phyloP scores from a whole-genome alignment of 2,797 vertebrate species.

The Margarornis squamiger region DNA sequence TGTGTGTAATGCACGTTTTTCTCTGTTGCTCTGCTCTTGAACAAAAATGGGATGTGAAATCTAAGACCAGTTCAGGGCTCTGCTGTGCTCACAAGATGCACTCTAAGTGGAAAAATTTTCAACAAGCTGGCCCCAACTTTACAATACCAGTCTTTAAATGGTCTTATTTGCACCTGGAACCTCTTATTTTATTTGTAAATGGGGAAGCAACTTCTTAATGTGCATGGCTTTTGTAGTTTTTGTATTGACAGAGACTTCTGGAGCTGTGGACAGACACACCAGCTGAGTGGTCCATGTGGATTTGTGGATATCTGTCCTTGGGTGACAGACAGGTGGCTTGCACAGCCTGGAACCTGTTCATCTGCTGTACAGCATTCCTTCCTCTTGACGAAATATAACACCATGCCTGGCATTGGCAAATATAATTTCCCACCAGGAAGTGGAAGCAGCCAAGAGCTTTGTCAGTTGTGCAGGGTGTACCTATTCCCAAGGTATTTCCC shows the following conservation, averaged over 20 bases:
- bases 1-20: background rate
- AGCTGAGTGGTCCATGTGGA: accelerated
- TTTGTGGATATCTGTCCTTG: no score
- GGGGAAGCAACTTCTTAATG: background rate
- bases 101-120: background rate
- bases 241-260: background rate
- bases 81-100: background rate
- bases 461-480: background rate
- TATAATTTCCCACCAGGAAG: background rate
- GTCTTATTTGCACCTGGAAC: background rate
- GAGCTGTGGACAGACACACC: background rate
- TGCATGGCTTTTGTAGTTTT: accelerated
- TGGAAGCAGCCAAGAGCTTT: background rate
- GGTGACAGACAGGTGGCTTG: no score
- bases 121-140: background rate
- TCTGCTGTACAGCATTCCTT: no score
- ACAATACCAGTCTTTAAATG: background rate
- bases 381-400: background rate
- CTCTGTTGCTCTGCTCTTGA: background rate
- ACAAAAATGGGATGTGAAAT: background rate
- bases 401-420: background rate
- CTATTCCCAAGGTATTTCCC: background rate
- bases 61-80: background rate
- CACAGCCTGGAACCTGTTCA: no score
- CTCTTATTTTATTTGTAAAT: background rate